Evolutionary conservation across 2,888 invertebrate species (phyloP), one percentile per base, ranked within the genome.

Genomic region (Chymomyza procnemis): DNA sequence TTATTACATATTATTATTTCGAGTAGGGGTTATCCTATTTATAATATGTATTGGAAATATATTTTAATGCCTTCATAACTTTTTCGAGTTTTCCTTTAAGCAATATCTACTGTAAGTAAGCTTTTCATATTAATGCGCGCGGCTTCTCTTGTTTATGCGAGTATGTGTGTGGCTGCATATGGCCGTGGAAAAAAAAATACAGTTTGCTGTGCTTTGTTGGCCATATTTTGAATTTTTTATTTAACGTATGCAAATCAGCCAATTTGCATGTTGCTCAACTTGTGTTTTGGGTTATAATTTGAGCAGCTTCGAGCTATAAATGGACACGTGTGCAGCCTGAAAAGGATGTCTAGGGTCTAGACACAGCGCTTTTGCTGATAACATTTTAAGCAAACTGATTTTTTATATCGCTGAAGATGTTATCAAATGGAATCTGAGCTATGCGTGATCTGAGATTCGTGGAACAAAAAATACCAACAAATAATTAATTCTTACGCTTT

Each of bases 191-290:
- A 61, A 19, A 19, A 52, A 12, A 41, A 41, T 41, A 4, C 34
- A 12, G 34, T 16, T 50, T 8, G 48, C 54, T 21, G 14, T 21
- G 21, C 21, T 21, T 50, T 19, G 19, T 21, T 21, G 21, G 54
- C 6, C 54, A 54, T 19, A 54, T 54, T 54, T 54, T 54, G 48
- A 21, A 69, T 61, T 65, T 65, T 63, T 69, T 67, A 65, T 66
- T 76, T 74, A 84, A 76, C 81, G 79, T 85, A 83, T 83, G 87
- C 80, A 83, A 83, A 83, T 83, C 82, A 85, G 82, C 74, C 74
- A 80, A 83, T 85, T 87, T 87, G 78, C 78, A 81, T 87, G 80
- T 85, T 79, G 67, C 76, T 56, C 64, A 64, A 34, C 54, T 54
- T 19, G 22, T 14, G 50, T 21, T 21, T 19, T 21, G 19, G 22